Conservation (phyloP, 2,113 vertebrate genomes). For the Erythrocercus mccallii region DNA sequence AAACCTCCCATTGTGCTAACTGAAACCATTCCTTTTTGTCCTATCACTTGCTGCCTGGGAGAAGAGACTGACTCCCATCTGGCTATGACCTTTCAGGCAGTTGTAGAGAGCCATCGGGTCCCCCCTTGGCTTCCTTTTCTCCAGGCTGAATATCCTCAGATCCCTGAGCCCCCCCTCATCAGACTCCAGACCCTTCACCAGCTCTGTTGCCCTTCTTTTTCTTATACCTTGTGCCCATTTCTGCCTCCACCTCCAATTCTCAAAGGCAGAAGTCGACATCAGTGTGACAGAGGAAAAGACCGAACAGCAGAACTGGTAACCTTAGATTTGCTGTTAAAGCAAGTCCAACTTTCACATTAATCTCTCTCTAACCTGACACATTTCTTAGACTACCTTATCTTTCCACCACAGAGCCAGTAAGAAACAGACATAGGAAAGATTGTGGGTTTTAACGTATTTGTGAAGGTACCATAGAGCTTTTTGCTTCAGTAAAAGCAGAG, state of each 20-base stretch:
- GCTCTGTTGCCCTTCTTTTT: not conserved
- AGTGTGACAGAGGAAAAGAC: accelerated
- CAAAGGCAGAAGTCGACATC: not conserved
- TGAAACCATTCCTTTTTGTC: not conserved
- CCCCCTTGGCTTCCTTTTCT: not conserved
- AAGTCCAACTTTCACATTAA: not conserved
- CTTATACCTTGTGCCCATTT: not conserved
- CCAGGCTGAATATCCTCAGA: not conserved
- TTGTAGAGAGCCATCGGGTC: not conserved
- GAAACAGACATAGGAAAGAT: not conserved
- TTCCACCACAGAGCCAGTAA: not conserved
- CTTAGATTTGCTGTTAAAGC: not conserved
- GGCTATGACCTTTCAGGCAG: not conserved
- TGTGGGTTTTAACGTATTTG: not conserved
- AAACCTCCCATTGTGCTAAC: not conserved
- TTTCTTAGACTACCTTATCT: not conserved
- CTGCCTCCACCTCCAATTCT: not conserved
- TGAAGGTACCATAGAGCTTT: not conserved
- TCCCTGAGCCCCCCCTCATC: not conserved
- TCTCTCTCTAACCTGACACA: not conserved
- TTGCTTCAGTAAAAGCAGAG: not conserved
- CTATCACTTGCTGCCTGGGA: not conserved
- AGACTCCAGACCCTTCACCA: not conserved
- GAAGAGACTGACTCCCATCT: not conserved
- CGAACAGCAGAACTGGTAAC: not conserved